Percentiles rank a stretch among this genome's conserved stretches.
Evolutionary conservation across 2,797 vertebrate genomes (phyloP).

Genomic region (Adelosebastes latens): DNA sequence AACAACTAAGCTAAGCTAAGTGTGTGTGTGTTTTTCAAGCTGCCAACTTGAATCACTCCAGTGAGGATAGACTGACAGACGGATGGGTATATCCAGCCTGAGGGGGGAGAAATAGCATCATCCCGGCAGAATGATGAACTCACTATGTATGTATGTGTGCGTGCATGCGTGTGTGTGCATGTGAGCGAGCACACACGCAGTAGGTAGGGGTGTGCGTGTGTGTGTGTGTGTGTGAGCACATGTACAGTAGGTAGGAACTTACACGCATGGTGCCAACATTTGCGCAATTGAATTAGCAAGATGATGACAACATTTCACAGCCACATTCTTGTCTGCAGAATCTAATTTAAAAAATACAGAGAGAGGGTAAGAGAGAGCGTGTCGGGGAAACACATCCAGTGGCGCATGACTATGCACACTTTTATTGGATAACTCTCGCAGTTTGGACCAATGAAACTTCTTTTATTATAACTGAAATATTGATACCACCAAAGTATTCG

Average conservation of each 20-base stretch:
- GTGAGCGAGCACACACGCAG: background rate
- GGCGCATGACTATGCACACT: constrained; percentile 45
- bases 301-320: constrained; percentile 47
- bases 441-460: constrained; percentile 66
- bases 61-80: constrained; percentile 71
- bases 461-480: constrained; percentile 86
- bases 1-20: constrained; percentile 62
- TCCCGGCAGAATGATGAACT: constrained; percentile 62
- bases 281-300: constrained; percentile 54
- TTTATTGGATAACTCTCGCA: constrained; percentile 65
- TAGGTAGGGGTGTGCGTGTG: background rate
- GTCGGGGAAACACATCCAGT: constrained; percentile 39
- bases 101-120: constrained; percentile 63
- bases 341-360: constrained; percentile 50
- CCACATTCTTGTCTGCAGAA: constrained; percentile 31
- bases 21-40: constrained; percentile 57
- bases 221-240: background rate
- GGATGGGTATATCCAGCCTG: constrained; percentile 67
- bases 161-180: background rate
- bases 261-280: constrained; percentile 26
- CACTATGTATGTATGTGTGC: constrained; percentile 2
- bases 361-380: constrained; percentile 6
- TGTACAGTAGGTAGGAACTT: constrained; percentile 23
- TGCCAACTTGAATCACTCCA: constrained; percentile 68
- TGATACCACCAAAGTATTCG: constrained; percentile 74